phyloP scores from a whole-genome alignment of 2,113 vertebrate genomes.

The Narcine bancroftii region DNA sequence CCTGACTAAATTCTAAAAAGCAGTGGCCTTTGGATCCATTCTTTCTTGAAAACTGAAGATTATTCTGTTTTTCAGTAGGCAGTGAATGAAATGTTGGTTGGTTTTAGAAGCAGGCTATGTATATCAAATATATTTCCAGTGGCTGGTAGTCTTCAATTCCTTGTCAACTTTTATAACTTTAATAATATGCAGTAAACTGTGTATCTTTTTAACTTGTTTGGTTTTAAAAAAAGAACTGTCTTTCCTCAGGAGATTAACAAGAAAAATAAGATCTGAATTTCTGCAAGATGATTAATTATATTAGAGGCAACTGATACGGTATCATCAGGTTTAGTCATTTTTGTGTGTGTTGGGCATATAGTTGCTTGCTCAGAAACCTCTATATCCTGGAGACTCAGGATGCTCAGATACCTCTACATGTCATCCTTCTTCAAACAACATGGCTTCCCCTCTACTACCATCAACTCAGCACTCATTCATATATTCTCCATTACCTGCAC shows the following conservation, averaged over 20 bases:
- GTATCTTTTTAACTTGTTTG: not conserved
- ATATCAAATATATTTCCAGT: not conserved
- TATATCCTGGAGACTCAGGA: not conserved
- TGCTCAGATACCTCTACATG: no score
- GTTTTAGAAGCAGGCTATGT: not conserved
- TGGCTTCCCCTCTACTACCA: no score
- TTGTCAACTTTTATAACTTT: not conserved
- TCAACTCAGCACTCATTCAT: no score
- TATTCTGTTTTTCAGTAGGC: not conserved
- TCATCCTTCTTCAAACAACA: no score
- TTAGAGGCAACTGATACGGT: not conserved
- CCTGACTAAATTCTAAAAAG: not conserved
- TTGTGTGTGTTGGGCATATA: not conserved
- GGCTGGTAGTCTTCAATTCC: not conserved
- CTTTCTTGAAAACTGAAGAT: not conserved
- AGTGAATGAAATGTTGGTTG: not conserved
- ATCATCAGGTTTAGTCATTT: not conserved
- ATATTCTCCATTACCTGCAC: no score
- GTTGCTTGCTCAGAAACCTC: not conserved
- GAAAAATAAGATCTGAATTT: not conserved
- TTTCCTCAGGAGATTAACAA: not conserved
- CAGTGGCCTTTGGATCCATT: not conserved
- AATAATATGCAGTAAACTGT: not conserved
- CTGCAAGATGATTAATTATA: slow-evolving; percentile 5
- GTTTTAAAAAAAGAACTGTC: not conserved